These are phyloP conservation scores for Drosophila suzukii DNA, from an alignment of 1,140 invertebrate genomes.

Conservation along the genomic window DNA sequence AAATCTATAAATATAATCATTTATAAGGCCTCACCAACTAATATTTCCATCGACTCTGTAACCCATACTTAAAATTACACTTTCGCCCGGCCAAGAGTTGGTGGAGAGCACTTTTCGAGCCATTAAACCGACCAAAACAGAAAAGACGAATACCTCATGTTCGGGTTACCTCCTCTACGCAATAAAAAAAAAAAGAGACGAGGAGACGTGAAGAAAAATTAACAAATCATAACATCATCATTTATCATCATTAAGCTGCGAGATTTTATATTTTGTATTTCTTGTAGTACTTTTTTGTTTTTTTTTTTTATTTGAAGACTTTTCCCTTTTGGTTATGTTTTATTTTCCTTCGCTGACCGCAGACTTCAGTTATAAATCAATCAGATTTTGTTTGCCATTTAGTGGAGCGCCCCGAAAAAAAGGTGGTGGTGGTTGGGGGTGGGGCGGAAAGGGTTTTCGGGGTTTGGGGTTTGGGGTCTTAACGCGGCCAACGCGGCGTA, in stretches of 20 bases:
- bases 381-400: conserved; percentile 76
- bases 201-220: conserved; percentile 69
- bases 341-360: conserved; percentile 27
- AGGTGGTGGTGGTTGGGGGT: conserved; percentile 4
- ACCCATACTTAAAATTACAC: conserved; percentile 73
- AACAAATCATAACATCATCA: conserved; percentile 82
- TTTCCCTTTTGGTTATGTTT: conserved; percentile 5
- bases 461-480: conserved; percentile 3
- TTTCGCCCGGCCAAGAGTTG: conserved; percentile 46
- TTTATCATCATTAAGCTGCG: conserved; percentile 78
- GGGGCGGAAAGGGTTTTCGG: conserved; percentile 19
- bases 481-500: conserved; percentile 57
- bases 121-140: conserved; percentile 59
- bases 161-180: conserved; percentile 60
- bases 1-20: conserved; percentile 6
- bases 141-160: conserved; percentile 29
- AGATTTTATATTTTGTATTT: conserved; percentile 52
- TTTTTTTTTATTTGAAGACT: conserved; percentile 18
- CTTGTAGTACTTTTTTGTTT: conserved; percentile 16
- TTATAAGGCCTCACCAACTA: background rate
- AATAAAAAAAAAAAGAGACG: conserved; percentile 57
- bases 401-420: conserved; percentile 26
- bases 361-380: conserved; percentile 79
- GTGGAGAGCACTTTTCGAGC: conserved; percentile 27
- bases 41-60: conserved; percentile 25